Base-by-base conservation (phyloP, 2,113 vertebrate genomes). In the Ranitomeya variabilis region DNA sequence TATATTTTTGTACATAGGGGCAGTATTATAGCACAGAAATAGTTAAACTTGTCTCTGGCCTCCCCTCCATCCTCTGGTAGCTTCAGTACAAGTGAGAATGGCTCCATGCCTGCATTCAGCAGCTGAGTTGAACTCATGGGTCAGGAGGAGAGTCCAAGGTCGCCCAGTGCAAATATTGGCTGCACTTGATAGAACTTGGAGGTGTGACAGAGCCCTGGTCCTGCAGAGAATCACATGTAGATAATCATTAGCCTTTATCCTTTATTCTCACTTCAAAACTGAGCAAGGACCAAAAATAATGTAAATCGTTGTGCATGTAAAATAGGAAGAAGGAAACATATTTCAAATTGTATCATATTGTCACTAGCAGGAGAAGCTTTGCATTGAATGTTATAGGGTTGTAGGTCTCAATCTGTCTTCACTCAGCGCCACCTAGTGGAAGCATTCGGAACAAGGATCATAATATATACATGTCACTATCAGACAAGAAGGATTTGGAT, bases 81-180 rank as follows among this genome's bases (percentile, higher is more conserved):
- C 76, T 23, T 66, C 37, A 37, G 55, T 76, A 74, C 8, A 51
- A 78, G 57, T 21, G 14, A 80, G 74, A 21, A 83, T 82, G 86
- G 86, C 86, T 60, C 59, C n/a, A 69, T 74, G 86, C 79, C 86
- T n/a, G 67, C 14, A 11, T 82, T 74, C 86, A 51, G 80, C 86
- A 82, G 86, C 86, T 88, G 86, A 82, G 74, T 26, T 62, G 7
- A 57, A 82, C 31, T 37, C 2, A 19, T 11, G 54, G 86, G 79
- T 37, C 79, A 62, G 71, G 31, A 88, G 23, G 54, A 83, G 19
- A 88, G 87, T 77, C 57, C 87, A 88, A 88, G 87, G 87, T 88
- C 78, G 73, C 9, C 57, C 6, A 76, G 62, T 83, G 45, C 87
- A 88, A 88, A 88, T 66, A 88, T 88, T 88, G 87, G 87, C 87